Base-by-base conservation (phyloP, 2,888 invertebrate genomes). In the Balanococcus diminutus region DNA sequence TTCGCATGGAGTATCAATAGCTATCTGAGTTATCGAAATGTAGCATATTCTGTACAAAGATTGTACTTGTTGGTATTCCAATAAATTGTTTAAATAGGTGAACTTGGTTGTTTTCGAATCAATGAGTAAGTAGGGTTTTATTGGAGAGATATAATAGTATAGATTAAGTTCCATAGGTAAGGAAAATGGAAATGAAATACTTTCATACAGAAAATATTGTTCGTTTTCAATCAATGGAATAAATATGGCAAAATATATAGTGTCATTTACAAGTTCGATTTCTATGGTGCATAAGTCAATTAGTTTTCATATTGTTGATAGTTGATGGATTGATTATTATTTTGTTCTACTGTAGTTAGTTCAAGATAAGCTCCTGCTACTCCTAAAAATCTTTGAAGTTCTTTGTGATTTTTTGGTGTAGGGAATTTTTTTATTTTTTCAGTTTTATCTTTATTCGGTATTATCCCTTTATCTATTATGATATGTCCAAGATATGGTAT, bases 341-440 rank as follows among this genome's bases (percentile, higher is more conserved):
- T n/a, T 56, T 56, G 56, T 16, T 56, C 56, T 4, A 16, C 16
- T 8, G 56, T 56, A 56, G 56, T 56, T 11, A 56, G 56, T 56
- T 56, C 56, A n/a, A 56, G 56, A 56, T 9, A 56, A 9, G 56
- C 56, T 56, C 89, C 89, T 0, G 88, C 75, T 56, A 90, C 75
- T 14, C 90, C 90, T 25, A 90, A 51, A 86, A 90, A 90, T n/a
- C 87, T 82, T 88, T 84, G 81, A 0, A 87, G 22, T 9, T 87
- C 86, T 51, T 82, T 87, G 0, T 32, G 56, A 51, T 86, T 87
- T 22, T 82, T 84, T 0, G 87, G 87, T n/a, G n/a, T 28, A 1
- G 88, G 87, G 39, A 67, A 87, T 6, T 86, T 31, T 6, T 83
- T 42, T 1, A 87, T 56, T 14, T 84, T 81, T 32, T 81, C 19